Conservation (phyloP, 2,797 vertebrate genomes). For the Catharus ustulatus region DNA sequence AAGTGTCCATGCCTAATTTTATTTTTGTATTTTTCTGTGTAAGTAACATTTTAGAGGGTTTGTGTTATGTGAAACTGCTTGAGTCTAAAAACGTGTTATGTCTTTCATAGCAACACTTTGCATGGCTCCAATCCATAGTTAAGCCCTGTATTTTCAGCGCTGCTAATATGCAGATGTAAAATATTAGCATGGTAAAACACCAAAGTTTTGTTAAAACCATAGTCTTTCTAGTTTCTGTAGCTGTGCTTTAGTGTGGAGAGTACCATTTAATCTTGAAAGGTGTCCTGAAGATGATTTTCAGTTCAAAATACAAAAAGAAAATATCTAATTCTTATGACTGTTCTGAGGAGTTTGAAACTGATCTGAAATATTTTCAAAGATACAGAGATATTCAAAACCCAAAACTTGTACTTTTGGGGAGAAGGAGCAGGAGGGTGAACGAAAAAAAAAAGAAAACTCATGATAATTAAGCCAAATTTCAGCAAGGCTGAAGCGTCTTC, state of each 20-base stretch:
- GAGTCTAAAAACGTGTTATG: neutral
- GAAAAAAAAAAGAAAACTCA: constrained; percentile 40
- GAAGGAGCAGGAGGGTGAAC: constrained; percentile 58
- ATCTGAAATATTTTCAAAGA: constrained; percentile 39
- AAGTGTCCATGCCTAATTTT: neutral
- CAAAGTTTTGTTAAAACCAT: neutral
- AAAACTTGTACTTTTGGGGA: constrained; percentile 39
- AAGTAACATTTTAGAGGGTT: neutral
- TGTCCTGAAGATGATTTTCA: neutral
- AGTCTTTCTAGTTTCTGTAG: neutral
- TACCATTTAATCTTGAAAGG: neutral
- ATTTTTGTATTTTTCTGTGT: neutral
- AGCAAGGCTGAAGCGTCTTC: constrained; percentile 52
- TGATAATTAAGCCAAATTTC: constrained; percentile 65
- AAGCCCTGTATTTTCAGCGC: neutral
- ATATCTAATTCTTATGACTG: neutral
- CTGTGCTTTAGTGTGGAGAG: neutral
- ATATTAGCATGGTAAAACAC: neutral
- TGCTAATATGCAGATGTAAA: neutral
- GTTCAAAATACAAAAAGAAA: neutral
- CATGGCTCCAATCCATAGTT: neutral
- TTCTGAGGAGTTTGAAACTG: neutral
- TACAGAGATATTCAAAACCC: constrained; percentile 21
- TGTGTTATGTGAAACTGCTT: neutral
- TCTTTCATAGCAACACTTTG: neutral